Evolutionary conservation across 2,888 invertebrate genomes (phyloP).

Genomic region (Spicauda simplicius): DNA sequence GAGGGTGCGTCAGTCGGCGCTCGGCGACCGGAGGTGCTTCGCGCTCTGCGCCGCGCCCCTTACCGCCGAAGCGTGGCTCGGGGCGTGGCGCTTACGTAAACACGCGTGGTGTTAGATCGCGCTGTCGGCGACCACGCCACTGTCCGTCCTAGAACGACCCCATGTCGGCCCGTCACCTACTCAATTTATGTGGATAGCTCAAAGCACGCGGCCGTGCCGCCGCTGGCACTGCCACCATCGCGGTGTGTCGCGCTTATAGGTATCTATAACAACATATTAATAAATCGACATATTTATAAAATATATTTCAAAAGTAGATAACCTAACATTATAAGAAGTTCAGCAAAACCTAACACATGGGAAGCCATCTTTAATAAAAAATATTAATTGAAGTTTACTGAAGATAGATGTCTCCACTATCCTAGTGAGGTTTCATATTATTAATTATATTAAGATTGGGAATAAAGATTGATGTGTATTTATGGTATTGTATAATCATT

Average conservation of each 20-base stretch:
- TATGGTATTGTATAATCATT: no score
- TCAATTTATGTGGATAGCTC: slow-evolving; percentile 72
- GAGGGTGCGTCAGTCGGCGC: slow-evolving; percentile 80
- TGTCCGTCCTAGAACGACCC: slow-evolving; percentile 78
- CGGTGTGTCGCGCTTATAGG: slow-evolving; percentile 79
- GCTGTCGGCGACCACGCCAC: slow-evolving; percentile 72
- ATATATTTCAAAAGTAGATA: no score
- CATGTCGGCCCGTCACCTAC: slow-evolving; percentile 77
- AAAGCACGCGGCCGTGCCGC: slow-evolving; percentile 68
- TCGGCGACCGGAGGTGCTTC: slow-evolving; percentile 79
- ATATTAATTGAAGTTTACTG: not conserved
- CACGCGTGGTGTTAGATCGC: slow-evolving; percentile 72
- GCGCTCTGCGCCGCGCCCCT: slow-evolving; percentile 82
- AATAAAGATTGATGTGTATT: no score
- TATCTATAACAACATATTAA: slow-evolving; percentile 44
- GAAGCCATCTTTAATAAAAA: no score
- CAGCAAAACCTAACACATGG: no score
- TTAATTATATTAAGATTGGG: no score
- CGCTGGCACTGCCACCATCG: slow-evolving; percentile 73
- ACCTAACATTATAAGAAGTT: no score
- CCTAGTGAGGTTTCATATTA: not conserved
- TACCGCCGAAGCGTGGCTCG: slow-evolving; percentile 80
- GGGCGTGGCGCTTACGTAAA: slow-evolving; percentile 85
- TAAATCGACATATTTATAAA: no score
- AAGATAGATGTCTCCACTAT: slow-evolving; percentile 2